phyloP scores from a whole-genome alignment of 2,797 vertebrate species.

The Pseudochromis fuscus region DNA sequence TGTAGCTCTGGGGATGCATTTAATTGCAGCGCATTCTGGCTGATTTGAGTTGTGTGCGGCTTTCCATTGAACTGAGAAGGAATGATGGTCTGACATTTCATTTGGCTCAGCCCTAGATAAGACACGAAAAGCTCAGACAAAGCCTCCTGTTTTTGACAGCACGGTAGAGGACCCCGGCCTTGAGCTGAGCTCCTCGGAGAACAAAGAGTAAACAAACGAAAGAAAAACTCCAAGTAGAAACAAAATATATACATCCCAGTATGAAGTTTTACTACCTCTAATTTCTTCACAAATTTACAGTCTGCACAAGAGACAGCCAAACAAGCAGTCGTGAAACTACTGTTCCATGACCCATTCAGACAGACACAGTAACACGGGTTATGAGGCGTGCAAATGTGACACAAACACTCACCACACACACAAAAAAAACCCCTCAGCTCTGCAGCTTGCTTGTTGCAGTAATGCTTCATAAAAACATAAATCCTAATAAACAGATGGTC shows the following conservation, averaged over 20 bases:
- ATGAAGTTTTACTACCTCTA: constrained; percentile 23
- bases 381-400: not conserved
- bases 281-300: constrained; percentile 15
- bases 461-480: no score
- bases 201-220: constrained; percentile 45
- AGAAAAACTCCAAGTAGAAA: constrained; percentile 13
- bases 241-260: constrained; percentile 3
- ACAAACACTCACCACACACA: not conserved
- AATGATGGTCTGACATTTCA: constrained; percentile 60
- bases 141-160: constrained; percentile 53
- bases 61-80: constrained; percentile 50
- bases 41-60: constrained; percentile 46
- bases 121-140: constrained; percentile 52
- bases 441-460: not conserved
- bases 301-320: constrained; percentile 8
- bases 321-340: not conserved
- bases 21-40: constrained; percentile 65
- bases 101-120: constrained; percentile 59
- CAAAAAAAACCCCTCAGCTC: no score
- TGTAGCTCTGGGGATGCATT: constrained; percentile 64
- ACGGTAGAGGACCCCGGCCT: constrained; percentile 18
- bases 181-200: constrained; percentile 35
- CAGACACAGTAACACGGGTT: not conserved
- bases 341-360: not conserved
- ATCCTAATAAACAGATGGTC: not conserved